phyloP scores from a whole-genome alignment of 2,888 invertebrate species.

The Biston betularia region DNA sequence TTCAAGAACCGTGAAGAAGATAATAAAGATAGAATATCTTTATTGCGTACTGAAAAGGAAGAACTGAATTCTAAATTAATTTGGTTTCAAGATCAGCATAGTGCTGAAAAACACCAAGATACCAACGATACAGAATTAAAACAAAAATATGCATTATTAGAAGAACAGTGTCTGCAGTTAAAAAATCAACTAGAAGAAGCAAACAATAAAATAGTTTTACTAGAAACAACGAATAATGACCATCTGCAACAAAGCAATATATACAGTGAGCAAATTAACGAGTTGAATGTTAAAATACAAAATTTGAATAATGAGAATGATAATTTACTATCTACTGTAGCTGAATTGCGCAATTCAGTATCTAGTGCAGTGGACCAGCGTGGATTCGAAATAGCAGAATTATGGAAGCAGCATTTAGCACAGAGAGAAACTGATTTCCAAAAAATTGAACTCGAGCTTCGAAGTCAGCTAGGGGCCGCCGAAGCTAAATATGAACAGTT shows the following conservation, averaged over 20 bases:
- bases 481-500: constrained; percentile 81
- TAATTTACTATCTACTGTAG: constrained; percentile 74
- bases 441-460: constrained; percentile 79
- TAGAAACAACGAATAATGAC: constrained; percentile 59
- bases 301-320: constrained; percentile 78
- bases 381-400: constrained; percentile 89
- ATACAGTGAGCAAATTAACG: constrained; percentile 61
- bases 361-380: constrained; percentile 88
- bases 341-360: constrained; percentile 77
- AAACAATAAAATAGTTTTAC: constrained; percentile 68
- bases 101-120: constrained; percentile 40
- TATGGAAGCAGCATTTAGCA: constrained; percentile 90
- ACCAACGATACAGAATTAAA: constrained; percentile 48
- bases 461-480: constrained; percentile 80
- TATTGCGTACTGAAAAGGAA: constrained; percentile 59
- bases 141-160: constrained; percentile 59
- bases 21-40: constrained; percentile 50
- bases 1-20: constrained; percentile 55
- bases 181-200: constrained; percentile 67
- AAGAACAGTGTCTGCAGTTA: constrained; percentile 57
- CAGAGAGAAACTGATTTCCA: constrained; percentile 88
- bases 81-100: constrained; percentile 50
- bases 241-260: constrained; percentile 51
- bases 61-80: constrained; percentile 48
- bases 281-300: constrained; percentile 66